Evolutionary conservation across 1,140 invertebrate genomes (phyloP).

Genomic region (Brachionus asplanchnoidis): DNA sequence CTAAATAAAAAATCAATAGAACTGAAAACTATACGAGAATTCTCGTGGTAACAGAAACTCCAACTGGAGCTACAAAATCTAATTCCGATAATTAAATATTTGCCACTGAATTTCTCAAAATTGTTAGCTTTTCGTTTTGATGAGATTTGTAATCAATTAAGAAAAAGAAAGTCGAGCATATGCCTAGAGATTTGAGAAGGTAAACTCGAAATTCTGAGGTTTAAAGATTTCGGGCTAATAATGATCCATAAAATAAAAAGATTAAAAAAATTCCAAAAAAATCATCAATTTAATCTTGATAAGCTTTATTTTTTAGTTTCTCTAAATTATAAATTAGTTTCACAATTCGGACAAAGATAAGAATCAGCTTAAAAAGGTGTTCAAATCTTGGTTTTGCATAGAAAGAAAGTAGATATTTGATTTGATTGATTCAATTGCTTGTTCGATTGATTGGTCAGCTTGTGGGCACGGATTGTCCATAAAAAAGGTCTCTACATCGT

Average conservation of each 20-base stretch:
- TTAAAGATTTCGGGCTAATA: neutral
- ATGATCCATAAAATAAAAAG: neutral
- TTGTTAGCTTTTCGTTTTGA: neutral
- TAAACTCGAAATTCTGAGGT: neutral
- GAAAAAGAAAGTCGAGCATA: neutral
- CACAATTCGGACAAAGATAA: neutral
- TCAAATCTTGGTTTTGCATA: conserved; percentile 61
- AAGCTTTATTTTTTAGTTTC: neutral
- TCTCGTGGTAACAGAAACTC: neutral
- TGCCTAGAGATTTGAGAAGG: neutral
- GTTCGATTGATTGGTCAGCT: conserved; percentile 71
- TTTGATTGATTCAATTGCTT: conserved; percentile 78
- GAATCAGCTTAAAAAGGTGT: neutral
- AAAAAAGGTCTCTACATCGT: conserved; percentile 64
- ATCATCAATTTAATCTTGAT: neutral
- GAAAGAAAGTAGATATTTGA: conserved; percentile 78
- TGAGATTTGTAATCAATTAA: neutral
- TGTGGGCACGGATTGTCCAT: conserved; percentile 68
- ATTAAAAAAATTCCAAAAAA: neutral
- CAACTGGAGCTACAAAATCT: neutral
- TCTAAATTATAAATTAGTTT: neutral
- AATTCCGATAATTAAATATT: neutral
- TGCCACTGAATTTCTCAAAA: neutral
- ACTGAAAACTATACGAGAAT: neutral
- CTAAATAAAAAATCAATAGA: neutral